Conservation (phyloP, 2,888 invertebrate species). For the Aphodius sticticus region DNA sequence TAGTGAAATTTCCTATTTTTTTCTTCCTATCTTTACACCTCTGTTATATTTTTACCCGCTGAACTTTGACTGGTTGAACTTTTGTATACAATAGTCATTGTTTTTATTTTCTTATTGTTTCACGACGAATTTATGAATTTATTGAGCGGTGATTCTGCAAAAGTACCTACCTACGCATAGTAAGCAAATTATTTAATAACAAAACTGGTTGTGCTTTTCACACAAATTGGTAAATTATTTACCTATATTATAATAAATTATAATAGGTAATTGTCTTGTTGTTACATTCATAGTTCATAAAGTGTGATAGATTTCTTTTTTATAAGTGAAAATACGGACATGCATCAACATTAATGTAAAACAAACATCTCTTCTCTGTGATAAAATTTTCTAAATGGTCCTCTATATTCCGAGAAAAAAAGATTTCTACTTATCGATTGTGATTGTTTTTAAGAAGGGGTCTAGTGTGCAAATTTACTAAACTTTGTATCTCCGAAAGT, state of each 20-base stretch:
- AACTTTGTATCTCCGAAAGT: not conserved
- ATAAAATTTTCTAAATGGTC: not conserved
- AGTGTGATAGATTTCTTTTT: not conserved
- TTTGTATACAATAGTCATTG: not conserved
- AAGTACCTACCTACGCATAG: not conserved
- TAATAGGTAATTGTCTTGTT: not conserved
- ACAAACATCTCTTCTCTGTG: not conserved
- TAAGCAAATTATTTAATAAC: not conserved
- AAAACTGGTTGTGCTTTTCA: not conserved
- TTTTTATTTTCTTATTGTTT: not conserved
- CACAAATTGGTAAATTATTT: not conserved
- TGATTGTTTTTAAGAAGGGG: not conserved
- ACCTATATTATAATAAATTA: not conserved
- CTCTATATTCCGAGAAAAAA: not conserved
- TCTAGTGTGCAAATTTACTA: not conserved
- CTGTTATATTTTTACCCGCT: not conserved
- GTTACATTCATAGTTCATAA: slow-evolving; percentile 4
- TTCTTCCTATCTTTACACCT: not conserved
- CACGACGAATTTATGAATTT: not conserved
- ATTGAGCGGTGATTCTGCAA: not conserved
- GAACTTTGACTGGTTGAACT: not conserved
- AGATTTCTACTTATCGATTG: not conserved
- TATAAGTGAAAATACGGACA: not conserved
- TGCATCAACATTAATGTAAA: not conserved
- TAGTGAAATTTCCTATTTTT: slow-evolving; percentile 11